A percentile compares a stretch with the other conserved stretches of the same genome.
These are phyloP conservation scores for Archivesica marissinica DNA, from an alignment of 1,140 invertebrate genomes.

Conservation along the genomic window DNA sequence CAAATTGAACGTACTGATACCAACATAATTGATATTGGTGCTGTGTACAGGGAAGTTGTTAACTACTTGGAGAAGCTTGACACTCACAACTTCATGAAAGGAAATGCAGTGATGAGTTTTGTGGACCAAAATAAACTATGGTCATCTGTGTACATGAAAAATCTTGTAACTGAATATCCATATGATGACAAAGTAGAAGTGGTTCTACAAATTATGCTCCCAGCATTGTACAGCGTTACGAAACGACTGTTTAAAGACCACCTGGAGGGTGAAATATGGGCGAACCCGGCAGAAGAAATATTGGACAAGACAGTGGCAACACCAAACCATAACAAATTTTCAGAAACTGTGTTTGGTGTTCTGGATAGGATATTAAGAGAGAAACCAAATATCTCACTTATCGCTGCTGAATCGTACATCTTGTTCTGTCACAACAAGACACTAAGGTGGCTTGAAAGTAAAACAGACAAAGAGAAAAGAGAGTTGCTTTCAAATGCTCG, in stretches of 20 bases:
- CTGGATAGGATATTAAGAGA: constrained; percentile 25
- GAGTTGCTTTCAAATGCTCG: not conserved
- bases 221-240: not conserved
- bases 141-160: not conserved
- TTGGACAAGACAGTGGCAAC: not conserved
- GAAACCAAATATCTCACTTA: constrained; percentile 31
- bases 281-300: not conserved
- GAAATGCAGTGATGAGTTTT: not conserved
- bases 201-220: constrained; percentile 2
- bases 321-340: constrained; percentile 46
- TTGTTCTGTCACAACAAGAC: constrained; percentile 45
- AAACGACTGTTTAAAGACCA: constrained; percentile 22
- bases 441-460: constrained; percentile 13
- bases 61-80: not conserved
- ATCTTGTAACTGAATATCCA: not conserved
- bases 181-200: not conserved
- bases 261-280: constrained; percentile 14
- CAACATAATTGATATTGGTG: constrained; percentile 6
- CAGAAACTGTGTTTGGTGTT: constrained; percentile 38
- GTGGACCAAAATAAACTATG: not conserved
- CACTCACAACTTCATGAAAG: not conserved
- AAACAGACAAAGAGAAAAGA: not conserved
- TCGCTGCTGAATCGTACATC: constrained; percentile 30
- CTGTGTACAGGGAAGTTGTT: not conserved
- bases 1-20: constrained; percentile 24